Conservation (phyloP, 2,113 vertebrate genomes). For the Progne subis region DNA sequence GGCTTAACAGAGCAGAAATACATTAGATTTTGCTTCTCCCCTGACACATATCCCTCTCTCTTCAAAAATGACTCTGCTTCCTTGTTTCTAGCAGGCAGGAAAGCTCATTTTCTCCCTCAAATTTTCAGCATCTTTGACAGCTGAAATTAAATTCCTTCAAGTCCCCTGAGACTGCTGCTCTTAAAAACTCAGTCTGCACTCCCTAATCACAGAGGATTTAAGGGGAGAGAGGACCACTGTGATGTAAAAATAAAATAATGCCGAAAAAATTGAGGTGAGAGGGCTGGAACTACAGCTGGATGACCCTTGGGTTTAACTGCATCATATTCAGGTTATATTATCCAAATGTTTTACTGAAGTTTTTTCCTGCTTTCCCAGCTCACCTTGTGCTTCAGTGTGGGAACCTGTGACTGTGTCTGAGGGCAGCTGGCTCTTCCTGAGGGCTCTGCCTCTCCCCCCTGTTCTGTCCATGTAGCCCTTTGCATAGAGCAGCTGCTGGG, state of each 20-base stretch:
- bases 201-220: neutral
- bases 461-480: fast-evolving
- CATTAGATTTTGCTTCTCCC: neutral
- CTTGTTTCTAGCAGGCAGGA: neutral
- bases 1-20: neutral
- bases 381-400: neutral
- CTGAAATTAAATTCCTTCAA: neutral
- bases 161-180: neutral
- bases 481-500: neutral
- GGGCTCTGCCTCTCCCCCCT: neutral
- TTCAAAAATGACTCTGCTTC: neutral
- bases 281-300: neutral
- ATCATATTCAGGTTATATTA: neutral
- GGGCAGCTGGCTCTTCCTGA: neutral
- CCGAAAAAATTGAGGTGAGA: neutral
- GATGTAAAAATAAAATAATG: neutral
- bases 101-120: neutral
- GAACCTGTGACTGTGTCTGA: neutral
- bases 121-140: neutral
- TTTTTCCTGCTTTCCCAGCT: neutral
- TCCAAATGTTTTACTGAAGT: neutral
- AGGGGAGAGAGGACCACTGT: neutral
- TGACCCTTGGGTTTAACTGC: neutral
- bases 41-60: neutral
- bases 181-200: neutral